These are phyloP conservation scores for Barypeithes pellucidus DNA, from an alignment of 2,888 invertebrate genomes.

Conservation along the genomic window DNA sequence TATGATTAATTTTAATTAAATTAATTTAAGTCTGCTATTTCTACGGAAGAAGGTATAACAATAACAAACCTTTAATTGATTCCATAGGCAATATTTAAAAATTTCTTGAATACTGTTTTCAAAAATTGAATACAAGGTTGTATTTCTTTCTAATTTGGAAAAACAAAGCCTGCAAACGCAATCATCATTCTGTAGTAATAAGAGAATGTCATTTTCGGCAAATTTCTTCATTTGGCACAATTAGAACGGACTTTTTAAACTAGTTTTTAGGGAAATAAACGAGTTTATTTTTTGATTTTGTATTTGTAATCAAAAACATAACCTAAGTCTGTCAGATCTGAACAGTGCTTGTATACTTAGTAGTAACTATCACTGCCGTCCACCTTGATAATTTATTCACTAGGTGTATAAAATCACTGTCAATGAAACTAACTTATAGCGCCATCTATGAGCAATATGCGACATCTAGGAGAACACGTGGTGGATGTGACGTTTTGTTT, in stretches of 20 bases:
- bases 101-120: constrained; percentile 3
- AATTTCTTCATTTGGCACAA: not conserved
- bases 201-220: constrained; percentile 20
- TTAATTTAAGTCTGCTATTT: no score
- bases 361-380: no score
- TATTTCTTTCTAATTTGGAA: not conserved
- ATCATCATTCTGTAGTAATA: not conserved
- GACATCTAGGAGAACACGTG: not conserved
- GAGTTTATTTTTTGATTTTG: not conserved
- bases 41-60: no score
- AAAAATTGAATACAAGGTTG: constrained; percentile 17
- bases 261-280: not conserved
- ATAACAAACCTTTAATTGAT: constrained; percentile 19
- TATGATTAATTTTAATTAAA: no score
- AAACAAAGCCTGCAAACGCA: constrained; percentile 37
- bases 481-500: constrained; percentile 7
- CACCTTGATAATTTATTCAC: no score
- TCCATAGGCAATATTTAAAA: constrained; percentile 14
- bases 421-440: not conserved
- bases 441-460: not conserved
- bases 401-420: no score
- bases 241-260: not conserved
- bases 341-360: no score
- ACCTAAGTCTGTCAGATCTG: not conserved
- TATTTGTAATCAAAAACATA: constrained; percentile 3